A percentile compares a stretch with the other conserved stretches of the same genome.
Conservation (phyloP, 2,113 vertebrate species). For the Todiramphus saurophagus region DNA sequence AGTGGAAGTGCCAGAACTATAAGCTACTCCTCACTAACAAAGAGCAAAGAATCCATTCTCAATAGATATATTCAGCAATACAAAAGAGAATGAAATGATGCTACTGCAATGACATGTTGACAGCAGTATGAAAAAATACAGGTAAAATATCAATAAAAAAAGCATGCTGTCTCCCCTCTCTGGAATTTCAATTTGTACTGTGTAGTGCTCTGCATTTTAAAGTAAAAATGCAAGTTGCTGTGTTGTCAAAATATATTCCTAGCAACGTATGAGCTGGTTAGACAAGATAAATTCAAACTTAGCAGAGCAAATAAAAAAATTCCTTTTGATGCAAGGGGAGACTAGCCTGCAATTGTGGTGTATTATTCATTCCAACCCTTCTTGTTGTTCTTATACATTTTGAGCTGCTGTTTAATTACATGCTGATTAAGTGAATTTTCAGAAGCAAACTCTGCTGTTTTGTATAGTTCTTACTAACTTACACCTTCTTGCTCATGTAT, state of each 20-base stretch:
- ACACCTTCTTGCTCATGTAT: not conserved
- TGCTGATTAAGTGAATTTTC: not conserved
- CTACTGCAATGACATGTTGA: not conserved
- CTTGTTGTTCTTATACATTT: not conserved
- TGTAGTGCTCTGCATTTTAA: not conserved
- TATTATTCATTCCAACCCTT: not conserved
- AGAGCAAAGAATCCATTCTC: not conserved
- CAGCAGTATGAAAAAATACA: not conserved
- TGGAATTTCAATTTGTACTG: constrained; percentile 26
- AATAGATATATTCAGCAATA: not conserved
- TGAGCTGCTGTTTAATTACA: not conserved
- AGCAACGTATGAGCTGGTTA: not conserved
- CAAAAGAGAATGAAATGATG: not conserved
- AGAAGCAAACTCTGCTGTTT: not conserved
- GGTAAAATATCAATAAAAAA: not conserved
- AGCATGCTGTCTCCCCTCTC: not conserved
- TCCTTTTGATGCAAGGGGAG: not conserved
- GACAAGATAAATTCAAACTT: not conserved
- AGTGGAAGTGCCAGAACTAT: not conserved
- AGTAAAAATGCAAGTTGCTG: not conserved
- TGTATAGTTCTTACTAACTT: not conserved
- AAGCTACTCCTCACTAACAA: not conserved
- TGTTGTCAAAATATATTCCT: not conserved
- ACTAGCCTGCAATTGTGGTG: not conserved
- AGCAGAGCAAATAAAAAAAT: not conserved